Evolutionary conservation across 2,888 invertebrate genomes (phyloP).

Genomic region (Glaucopsyche alexis): DNA sequence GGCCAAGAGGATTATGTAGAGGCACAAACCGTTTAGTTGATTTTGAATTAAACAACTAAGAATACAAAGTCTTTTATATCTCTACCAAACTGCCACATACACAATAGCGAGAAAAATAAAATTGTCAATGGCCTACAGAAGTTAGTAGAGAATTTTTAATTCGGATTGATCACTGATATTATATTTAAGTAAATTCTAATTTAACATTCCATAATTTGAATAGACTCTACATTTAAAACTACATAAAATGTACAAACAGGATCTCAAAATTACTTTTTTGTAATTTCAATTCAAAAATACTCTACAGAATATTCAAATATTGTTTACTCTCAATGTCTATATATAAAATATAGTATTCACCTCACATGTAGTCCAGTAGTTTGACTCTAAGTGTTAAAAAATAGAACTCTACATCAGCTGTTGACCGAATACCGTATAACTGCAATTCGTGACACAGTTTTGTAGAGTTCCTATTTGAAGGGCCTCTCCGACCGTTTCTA

Average conservation of each 20-base stretch:
- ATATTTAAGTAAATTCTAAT: too few species aligned
- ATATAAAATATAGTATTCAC: too few species aligned
- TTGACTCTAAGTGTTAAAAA: too few species aligned
- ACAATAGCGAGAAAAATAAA: too few species aligned
- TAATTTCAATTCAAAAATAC: not conserved
- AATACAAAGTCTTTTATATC: not conserved
- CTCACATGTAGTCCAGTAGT: too few species aligned
- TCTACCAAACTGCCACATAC: not conserved
- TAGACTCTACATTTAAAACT: not conserved
- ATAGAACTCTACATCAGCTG: not conserved
- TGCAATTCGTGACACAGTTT: conserved; percentile 15
- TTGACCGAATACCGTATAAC: not conserved
- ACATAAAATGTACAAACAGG: not conserved
- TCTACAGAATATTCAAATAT: not conserved
- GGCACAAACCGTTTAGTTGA: not conserved
- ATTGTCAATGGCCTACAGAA: too few species aligned
- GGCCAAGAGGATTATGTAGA: not conserved
- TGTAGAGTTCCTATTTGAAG: not conserved
- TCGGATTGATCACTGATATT: too few species aligned
- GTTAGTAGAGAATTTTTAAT: too few species aligned
- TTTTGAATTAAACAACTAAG: too few species aligned
- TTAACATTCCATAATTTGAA: too few species aligned
- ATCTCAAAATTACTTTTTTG: not conserved
- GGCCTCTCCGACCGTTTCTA: conserved; percentile 3
- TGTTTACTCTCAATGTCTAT: not conserved